Evolutionary conservation across 2,888 invertebrate genomes (phyloP), one percentile per base, ranked within the genome.

Genomic region (Lasioglossum lativentre): DNA sequence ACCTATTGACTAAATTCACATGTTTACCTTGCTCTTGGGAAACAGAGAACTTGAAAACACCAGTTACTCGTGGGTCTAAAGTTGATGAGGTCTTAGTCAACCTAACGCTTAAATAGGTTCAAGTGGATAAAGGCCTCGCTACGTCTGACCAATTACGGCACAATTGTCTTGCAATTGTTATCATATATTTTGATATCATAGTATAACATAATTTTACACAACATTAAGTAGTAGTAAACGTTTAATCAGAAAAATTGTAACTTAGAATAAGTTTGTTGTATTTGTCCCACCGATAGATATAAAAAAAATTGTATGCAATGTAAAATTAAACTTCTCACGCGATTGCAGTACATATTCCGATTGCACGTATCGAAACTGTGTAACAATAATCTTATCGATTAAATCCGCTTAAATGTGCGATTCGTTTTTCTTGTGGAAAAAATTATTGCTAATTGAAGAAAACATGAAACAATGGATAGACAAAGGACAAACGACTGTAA

Each of bases 101-200:
- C 0, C 38, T 40, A n/a, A 16, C 45, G 27, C 16, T 30, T 71
- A 81, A 72, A 75, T 79, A 38, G 56, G 16, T 70, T 74, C 30
- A 47, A 70, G 14, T 79, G 59, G 38, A 75, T 79, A 82, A 79
- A 79, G 16, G 12, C n/a, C 45, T 59, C 38, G 59, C 27, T 34
- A 30, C 27, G 30, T 47, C 66, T 30, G 34, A 63, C 47, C 71
- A 82, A 82, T 70, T 76, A 82, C 59, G 52, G 40, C n/a, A 76
- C 16, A 30, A 4, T 63, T 59, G 40, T 66, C 30, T 77, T 38
- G 16, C 12, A 66, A 30, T 66, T 59, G 19, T 38, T 59, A 45
- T 52, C 66, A 23, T 42, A 23, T 38, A 52, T 42, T 59, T 82
- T 59, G 34, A 56, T 52, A 42, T 34, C 56, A 56, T 71, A 56